A percentile compares a stretch with the other conserved stretches of the same genome.
These are phyloP conservation scores for Stegostoma tigrinum DNA, from an alignment of 2,113 vertebrate genomes.

Conservation along the genomic window DNA sequence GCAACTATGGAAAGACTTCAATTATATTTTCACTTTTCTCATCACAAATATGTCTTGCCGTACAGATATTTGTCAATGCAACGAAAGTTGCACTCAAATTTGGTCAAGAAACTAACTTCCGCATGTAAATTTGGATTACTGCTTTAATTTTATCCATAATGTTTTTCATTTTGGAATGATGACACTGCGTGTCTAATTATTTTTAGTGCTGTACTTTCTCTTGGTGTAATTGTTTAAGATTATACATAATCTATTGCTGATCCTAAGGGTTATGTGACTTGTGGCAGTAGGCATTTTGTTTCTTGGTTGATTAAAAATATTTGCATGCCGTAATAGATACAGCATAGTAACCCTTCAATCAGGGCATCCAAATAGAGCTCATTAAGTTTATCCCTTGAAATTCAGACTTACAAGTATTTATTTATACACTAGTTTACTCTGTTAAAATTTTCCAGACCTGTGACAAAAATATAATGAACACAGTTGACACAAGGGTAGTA, in stretches of 20 bases:
- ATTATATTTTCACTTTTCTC: neutral
- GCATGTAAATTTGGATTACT: neutral
- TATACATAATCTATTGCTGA: neutral
- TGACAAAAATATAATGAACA: neutral
- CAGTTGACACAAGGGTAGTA: neutral
- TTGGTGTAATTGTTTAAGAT: neutral
- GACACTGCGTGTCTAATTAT: neutral
- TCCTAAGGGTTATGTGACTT: neutral
- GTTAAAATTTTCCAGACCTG: neutral
- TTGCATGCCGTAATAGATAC: neutral
- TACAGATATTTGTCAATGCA: neutral
- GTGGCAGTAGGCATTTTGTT: neutral
- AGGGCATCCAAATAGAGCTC: neutral
- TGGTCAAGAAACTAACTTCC: neutral
- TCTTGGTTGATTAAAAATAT: neutral
- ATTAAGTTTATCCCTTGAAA: neutral
- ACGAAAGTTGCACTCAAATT: neutral
- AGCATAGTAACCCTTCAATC: neutral
- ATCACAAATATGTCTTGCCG: neutral
- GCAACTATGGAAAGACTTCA: neutral
- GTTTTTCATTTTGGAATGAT: neutral
- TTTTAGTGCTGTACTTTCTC: neutral
- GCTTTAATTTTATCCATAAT: neutral
- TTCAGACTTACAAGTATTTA: neutral
- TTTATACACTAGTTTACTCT: neutral